phyloP scores from a whole-genome alignment of 2,113 vertebrate genomes.

The Dipodomys stephensi region DNA sequence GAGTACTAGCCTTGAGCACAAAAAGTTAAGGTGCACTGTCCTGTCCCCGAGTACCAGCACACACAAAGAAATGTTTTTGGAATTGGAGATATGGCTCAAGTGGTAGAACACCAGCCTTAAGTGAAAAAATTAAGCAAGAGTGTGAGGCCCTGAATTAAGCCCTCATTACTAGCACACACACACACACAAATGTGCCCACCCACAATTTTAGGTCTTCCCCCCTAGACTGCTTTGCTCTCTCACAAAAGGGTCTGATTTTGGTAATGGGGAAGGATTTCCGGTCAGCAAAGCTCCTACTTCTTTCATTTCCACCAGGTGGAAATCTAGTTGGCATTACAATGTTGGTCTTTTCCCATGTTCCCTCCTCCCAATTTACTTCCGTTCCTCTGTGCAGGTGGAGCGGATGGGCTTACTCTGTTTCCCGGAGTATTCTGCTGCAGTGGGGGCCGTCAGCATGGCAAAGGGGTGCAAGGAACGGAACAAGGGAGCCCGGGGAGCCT shows the following conservation, averaged over 20 bases:
- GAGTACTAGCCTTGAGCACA: too few species aligned
- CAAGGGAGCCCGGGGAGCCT: conserved; percentile 80
- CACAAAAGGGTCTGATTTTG: background rate
- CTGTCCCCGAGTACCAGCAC: too few species aligned
- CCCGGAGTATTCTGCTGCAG: conserved; percentile 87
- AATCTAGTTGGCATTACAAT: background rate
- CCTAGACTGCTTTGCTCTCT: background rate
- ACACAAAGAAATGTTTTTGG: too few species aligned
- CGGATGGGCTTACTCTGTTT: conserved; percentile 88
- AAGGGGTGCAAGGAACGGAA: conserved; percentile 91
- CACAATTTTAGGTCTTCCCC: background rate
- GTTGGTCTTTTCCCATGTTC: background rate
- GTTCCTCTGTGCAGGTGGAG: background rate
- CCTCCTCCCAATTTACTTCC: conserved; percentile 5
- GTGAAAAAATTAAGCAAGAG: too few species aligned
- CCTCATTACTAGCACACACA: too few species aligned
- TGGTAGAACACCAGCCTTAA: too few species aligned
- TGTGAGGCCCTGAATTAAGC: too few species aligned
- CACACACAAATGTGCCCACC: background rate
- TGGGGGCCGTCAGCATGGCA: conserved; percentile 91
- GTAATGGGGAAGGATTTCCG: background rate
- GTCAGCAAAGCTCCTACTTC: background rate
- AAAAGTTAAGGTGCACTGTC: too few species aligned
- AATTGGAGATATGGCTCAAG: too few species aligned
- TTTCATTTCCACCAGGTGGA: background rate